Conservation (phyloP, 2,888 invertebrate genomes). For the Nycteola revayana region DNA sequence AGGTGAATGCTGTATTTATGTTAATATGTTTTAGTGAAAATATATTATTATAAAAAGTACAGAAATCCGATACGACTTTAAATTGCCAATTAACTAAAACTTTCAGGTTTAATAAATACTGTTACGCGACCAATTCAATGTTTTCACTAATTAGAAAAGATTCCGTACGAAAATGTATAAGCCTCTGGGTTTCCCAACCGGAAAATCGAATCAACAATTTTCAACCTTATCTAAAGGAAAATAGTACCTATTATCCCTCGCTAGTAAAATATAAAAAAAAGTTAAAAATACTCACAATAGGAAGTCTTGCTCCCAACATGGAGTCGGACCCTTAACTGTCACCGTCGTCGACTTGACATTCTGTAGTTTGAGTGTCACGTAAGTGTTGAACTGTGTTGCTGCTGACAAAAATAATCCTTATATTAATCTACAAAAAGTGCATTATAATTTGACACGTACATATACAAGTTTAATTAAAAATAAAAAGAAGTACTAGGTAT, state of each 20-base stretch:
- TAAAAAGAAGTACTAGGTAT: too few relatives aligned
- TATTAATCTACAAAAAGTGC: not conserved
- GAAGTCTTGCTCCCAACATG: conserved; percentile 99
- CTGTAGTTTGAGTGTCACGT: conserved; percentile 97
- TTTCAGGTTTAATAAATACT: too few relatives aligned
- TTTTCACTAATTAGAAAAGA: conserved; percentile 14
- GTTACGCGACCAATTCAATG: conserved; percentile 4
- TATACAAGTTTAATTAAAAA: conserved; percentile 1
- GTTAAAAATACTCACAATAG: conserved; percentile 92
- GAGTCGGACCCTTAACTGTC: conserved; percentile 97
- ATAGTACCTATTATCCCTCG: conserved; percentile 15
- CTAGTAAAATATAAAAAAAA: conserved; percentile 18
- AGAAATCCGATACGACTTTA: too few relatives aligned
- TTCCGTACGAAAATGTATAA: not conserved
- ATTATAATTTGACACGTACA: conserved; percentile 8
- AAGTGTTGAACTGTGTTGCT: conserved; percentile 96
- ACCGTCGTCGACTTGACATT: conserved; percentile 99
- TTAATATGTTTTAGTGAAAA: too few relatives aligned
- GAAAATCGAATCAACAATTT: conserved; percentile 5
- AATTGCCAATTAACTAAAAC: too few relatives aligned
- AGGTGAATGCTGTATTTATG: too few relatives aligned
- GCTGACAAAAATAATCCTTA: conserved; percentile 54
- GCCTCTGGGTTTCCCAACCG: not conserved
- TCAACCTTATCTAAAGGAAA: not conserved
- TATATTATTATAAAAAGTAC: too few relatives aligned